Evolutionary conservation across 2,113 vertebrate species (phyloP), one percentile per base, ranked within the genome.

Genomic region (Sus scrofa): DNA sequence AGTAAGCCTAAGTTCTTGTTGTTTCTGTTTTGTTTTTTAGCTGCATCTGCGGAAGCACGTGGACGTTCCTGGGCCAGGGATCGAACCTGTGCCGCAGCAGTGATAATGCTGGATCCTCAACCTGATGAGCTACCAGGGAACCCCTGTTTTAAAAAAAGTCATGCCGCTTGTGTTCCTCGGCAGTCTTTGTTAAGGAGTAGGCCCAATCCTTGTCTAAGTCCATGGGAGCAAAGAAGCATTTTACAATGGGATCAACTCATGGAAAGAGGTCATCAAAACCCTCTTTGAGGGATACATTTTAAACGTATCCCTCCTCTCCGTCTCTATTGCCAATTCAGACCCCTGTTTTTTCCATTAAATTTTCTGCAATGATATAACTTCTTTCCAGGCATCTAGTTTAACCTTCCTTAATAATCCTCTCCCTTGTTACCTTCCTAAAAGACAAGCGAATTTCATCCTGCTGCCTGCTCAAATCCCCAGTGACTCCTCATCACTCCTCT

Each of bases 341-440:
- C 1, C 2, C 89, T 92, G 77, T n/a, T 92, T 97, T 96, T 89
- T n/a, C 22, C 24, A 24, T 62, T 26, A 86, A 63, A 94, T 84
- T 92, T 93, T 83, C 67, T 65, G 12, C 19, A 95, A 70, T 14
- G 78, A 84, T 63, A 34, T 12, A 34, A 62, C 27, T 83, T 86
- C 20, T 78, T 44, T 89, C 73, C 32, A 87, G 16, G 27, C 68
- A 73, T 56, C 27, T 2, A 62, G 65, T 56, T 20, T 89, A 96
- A 89, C 19, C 26, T 30, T 70, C 50, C 50, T 24, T 54, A 60
- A 82, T 52, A 32, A 91, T 56, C 30, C 16, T 86, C 37, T 77
- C 73, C 14, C 24, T 26, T 56, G 52, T 82, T 24, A 78, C 11
- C 27, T 92, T 94, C 67, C 56, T 89, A n/a, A 75, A 92, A 89